phyloP scores from a whole-genome alignment of 35 echinoderm and acorn worm species.

The Diadema setosum region DNA sequence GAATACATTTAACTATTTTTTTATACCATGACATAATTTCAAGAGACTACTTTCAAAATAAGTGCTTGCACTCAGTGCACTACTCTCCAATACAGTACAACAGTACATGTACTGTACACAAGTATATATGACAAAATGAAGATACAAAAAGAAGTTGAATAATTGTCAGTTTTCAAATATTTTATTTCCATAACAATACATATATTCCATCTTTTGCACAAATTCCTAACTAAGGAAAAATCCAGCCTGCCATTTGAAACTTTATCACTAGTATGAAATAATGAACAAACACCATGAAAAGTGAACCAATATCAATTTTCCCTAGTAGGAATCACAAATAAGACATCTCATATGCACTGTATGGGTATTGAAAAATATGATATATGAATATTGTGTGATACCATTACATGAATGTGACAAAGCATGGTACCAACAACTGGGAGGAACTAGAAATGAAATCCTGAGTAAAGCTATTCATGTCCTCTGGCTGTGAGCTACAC shows the following conservation, averaged over 20 bases:
- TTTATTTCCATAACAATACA: neutral
- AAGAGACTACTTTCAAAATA: too few species aligned
- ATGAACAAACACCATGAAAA: neutral
- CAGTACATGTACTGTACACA: too few species aligned
- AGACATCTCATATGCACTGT: neutral
- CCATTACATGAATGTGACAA: neutral
- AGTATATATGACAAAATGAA: too few species aligned
- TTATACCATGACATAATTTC: too few species aligned
- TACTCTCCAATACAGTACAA: too few species aligned
- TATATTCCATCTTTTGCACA: constrained; percentile 2
- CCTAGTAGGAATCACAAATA: neutral
- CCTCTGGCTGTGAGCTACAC: too few species aligned
- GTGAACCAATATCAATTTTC: neutral
- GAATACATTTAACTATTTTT: too few species aligned
- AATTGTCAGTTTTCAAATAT: neutral
- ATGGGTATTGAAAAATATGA: neutral
- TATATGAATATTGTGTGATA: neutral
- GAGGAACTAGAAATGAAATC: too few species aligned
- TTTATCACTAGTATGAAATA: too few species aligned
- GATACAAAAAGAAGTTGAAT: neutral
- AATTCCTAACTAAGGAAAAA: neutral
- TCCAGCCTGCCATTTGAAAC: neutral
- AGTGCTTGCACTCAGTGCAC: too few species aligned
- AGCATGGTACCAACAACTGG: neutral
- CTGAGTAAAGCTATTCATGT: too few species aligned